phyloP scores from a whole-genome alignment of 2,113 vertebrate species.

The Otis tarda region DNA sequence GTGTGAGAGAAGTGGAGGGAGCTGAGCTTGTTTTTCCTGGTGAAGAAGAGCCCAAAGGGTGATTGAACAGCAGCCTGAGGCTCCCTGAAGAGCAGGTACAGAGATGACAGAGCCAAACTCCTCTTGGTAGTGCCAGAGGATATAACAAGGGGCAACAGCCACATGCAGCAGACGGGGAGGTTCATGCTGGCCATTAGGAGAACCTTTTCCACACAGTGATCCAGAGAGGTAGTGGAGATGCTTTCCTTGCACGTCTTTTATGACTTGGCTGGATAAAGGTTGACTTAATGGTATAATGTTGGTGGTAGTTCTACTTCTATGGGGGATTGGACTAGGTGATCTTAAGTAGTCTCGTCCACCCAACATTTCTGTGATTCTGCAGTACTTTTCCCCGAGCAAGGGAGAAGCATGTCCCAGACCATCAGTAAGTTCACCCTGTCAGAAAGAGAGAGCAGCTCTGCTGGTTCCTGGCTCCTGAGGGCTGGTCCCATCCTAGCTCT shows the following conservation, averaged over 20 bases:
- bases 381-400: background rate
- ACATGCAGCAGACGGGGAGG: accelerated
- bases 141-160: accelerated
- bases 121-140: background rate
- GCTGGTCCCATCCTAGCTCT: background rate
- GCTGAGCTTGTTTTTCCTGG: accelerated
- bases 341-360: background rate
- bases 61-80: background rate
- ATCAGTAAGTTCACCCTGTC: background rate
- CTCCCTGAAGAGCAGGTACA: background rate
- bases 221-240: background rate
- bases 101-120: background rate
- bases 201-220: background rate
- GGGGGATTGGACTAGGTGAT: background rate
- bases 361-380: background rate
- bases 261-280: background rate
- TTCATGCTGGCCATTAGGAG: background rate
- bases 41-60: background rate
- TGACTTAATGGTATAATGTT: background rate
- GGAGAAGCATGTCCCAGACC: background rate
- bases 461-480: background rate
- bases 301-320: background rate
- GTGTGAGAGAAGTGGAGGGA: background rate
- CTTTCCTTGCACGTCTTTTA: background rate
- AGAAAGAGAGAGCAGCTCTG: background rate